Evolutionary conservation across 2,888 invertebrate genomes (phyloP), one percentile per base, ranked within the genome.

Genomic region (Lymantria monacha): DNA sequence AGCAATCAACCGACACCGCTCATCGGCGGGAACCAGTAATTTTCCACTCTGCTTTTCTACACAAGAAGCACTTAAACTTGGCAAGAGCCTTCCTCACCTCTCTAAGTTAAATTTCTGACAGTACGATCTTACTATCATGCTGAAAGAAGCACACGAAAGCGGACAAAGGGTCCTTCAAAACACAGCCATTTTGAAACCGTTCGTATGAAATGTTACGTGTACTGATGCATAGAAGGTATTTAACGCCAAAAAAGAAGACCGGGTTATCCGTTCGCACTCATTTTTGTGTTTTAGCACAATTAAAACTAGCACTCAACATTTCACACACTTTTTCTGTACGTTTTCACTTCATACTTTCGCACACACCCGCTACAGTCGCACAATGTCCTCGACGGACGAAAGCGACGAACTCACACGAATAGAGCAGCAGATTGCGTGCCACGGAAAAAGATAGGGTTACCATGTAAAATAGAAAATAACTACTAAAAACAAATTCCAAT

Each of bases 181-280:
- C 92, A 93, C 94, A 93, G 94, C 94, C 94, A 94, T 94, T 93
- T 94, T 94, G 94, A 91, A 92, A 91, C 89, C 74, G 89, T 89
- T 80, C 83, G 53, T 81, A 85, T 55, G 72, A 83, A 89, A 88
- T 88, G 90, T 89, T 91, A 89, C 88, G 87, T 90, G 87, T 85
- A 83, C 81, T 67, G 78, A 70, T 76, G 66, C 64, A 74, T 81
- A 76, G 72, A 79, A 74, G 80, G 82, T 84, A 81, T 78, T 70
- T 61, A 57, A 65, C 59, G 69, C 69, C 69, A 75, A 70, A 63
- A 68, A 72, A 72, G 67, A 61, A 72, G 74, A 74, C 73, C 72
- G 69, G 63, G 72, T 81, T 88, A 91, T 78, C 89, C 87, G 83
- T 90, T 89, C 79, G 82, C 87, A 90, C 87, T 88, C 91, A 91